Base-by-base conservation (phyloP, 2,113 vertebrate species). In the Ondatra zibethicus region DNA sequence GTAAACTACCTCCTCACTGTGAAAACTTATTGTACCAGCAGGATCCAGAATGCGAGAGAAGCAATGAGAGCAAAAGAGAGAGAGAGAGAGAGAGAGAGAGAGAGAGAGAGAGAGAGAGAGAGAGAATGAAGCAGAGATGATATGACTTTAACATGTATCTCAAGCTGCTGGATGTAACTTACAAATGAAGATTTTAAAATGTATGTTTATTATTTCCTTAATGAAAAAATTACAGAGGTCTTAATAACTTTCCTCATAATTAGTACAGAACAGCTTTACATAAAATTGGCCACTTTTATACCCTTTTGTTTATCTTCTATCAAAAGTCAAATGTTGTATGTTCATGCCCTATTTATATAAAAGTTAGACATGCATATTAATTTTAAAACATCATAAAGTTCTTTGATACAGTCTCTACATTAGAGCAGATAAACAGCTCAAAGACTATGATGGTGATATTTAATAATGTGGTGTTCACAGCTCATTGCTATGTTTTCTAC, bases 21-120 rank as follows among this genome's bases (percentile, higher is more conserved):
- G 98, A 97, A 98, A 97, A 97, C 91, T 93, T 97, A 97, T 50
- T 98, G 91, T 97, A 91, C 92, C 98, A 98, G 96, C 97, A 97
- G 98, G 95, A n/a, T 89, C 61, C 16, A 6, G 68, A 63, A 95
- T 97, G 61, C 68, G 66, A 97, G 70, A 87, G 89, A 47, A 96
- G 91, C 36, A 85, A 63, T 95, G 95, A 97, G 97, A 97, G 92
- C 52, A n/a, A 94, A 92, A 89, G 78, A 93, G 94, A 78, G 77
- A 58, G 50, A 0, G 5, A 3, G 33, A 1, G 95, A 93, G 96
- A 98, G 75, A 82, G 42, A 19, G 73, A 0, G 95, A 97, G 97
- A 96, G 92, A 92, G 93, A 89, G 81, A 94, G 95, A 77, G 77
- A 55, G 45, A 1, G 31, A 19, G 94, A 95, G 96, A 97, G 76